Base-by-base conservation (phyloP, 1,140 invertebrate species). In the Drosophila orosa region DNA sequence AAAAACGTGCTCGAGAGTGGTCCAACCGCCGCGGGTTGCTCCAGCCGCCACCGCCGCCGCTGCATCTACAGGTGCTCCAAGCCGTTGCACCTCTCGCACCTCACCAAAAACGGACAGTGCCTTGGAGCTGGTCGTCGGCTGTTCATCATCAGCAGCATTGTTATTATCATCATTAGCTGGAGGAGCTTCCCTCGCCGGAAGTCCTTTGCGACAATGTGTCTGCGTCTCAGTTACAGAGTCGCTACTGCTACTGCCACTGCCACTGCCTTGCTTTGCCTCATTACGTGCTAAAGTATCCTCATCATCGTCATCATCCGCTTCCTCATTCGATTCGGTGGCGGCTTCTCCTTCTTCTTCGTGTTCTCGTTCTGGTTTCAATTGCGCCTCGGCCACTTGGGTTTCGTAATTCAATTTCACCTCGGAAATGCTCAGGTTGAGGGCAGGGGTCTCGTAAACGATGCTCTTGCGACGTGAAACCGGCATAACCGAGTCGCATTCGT, bases 1-100 rank as follows among this genome's bases (percentile, higher is more conserved):
- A 67, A 91, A 66, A 56, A 92, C 75, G 85, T 92, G 91, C 82
- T 91, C 90, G 42, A 91, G 81, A 69, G 84, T 83, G 39, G 90
- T 91, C 78, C 78, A 76, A 50, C 69, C 50, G 54, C 82, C 69
- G 45, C 65, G 80, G 39, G 59, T 55, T 37, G 27, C 54, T 40
- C 58, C 68, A 29, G 39, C 80, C 35, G 15, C 74, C 31, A 33
- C 67, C 24, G 27, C 69, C 33, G 50, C 39, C 17, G 47, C 57
- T 27, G 45, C 42, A 45, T 24, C 35, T 8, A 15, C 44, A 31
- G 19, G 17, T 33, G 31, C 13, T 22, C 33, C 25, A 4, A 35
- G 17, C 19, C 62, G 37, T 29, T 84, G 87, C 54, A 76, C 40
- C 59, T 90, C 44, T 33, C 87, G 87, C 54, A 76, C 24, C 59